A percentile compares a stretch with the other conserved stretches of the same genome.
Conservation (phyloP, 1,140 invertebrate species). For the Philopotamus ludificatus region DNA sequence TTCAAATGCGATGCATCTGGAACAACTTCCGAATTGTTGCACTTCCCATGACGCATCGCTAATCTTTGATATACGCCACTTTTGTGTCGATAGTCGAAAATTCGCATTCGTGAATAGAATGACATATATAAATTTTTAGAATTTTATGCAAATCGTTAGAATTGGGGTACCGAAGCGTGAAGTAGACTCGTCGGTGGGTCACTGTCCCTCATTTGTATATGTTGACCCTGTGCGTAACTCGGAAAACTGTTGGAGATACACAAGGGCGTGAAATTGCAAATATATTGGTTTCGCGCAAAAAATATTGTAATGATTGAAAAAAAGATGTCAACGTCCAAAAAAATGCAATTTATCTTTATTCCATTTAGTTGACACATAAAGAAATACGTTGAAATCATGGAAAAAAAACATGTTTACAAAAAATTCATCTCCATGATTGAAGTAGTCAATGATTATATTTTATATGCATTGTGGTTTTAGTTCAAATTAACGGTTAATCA, state of each 20-base stretch:
- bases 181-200: background rate
- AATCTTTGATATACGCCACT: constrained; percentile 39
- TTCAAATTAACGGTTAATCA: background rate
- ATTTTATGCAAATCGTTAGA: constrained; percentile 8
- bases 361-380: no score
- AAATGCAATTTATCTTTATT: no score
- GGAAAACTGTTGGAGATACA: constrained; percentile 4
- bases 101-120: no score
- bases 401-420: no score
- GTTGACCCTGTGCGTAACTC: background rate
- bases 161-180: background rate
- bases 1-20: constrained; percentile 2
- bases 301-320: no score
- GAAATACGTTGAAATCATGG: no score
- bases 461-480: background rate
- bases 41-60: constrained; percentile 37
- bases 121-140: no score
- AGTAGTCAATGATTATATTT: background rate
- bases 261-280: constrained; percentile 28
- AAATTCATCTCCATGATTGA: no score
- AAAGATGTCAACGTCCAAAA: no score
- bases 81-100: no score
- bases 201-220: background rate
- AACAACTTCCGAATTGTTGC: background rate
- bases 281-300: no score